phyloP scores from a whole-genome alignment of 2,113 vertebrate species.

The Candoia aspera region DNA sequence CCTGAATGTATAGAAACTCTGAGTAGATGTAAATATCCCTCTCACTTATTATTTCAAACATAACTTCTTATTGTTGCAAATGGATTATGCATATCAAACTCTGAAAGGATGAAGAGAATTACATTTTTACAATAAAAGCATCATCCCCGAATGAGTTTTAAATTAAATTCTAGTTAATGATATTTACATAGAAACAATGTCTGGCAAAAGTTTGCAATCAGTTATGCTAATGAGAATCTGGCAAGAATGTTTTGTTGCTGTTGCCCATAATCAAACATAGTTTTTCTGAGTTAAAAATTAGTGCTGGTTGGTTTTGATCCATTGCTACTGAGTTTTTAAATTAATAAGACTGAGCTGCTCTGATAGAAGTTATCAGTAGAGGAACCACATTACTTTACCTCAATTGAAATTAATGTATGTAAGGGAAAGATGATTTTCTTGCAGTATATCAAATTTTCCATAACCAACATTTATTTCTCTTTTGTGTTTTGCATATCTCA shows the following conservation, averaged over 20 bases:
- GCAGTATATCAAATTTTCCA: rapidly evolving
- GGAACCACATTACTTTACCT: conserved; percentile 17
- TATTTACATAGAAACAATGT: not conserved
- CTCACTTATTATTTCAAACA: conserved; percentile 3
- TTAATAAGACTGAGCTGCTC: not conserved
- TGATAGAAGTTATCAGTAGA: conserved; percentile 35
- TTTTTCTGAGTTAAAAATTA: conserved; percentile 40
- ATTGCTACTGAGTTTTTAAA: not conserved
- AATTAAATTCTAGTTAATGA: conserved; percentile 39
- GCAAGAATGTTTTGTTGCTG: not conserved
- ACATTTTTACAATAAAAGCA: not conserved
- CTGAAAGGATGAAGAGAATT: not conserved
- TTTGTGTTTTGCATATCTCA: not conserved
- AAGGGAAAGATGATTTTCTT: conserved; percentile 33
- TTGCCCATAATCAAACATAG: not conserved
- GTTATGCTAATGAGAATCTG: conserved; percentile 5
- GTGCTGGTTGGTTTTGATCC: conserved; percentile 33
- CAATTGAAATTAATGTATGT: conserved; percentile 31
- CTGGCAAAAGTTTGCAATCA: conserved; percentile 17
- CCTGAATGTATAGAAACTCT: not conserved
- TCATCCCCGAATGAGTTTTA: not conserved
- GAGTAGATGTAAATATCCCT: not conserved
- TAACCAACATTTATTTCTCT: conserved; percentile 1
- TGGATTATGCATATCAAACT: not conserved
- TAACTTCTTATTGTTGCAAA: not conserved